A percentile compares a stretch with the other conserved stretches of the same genome.
Evolutionary conservation across 2,113 vertebrate genomes (phyloP).

Genomic region (Pollachius pollachius): DNA sequence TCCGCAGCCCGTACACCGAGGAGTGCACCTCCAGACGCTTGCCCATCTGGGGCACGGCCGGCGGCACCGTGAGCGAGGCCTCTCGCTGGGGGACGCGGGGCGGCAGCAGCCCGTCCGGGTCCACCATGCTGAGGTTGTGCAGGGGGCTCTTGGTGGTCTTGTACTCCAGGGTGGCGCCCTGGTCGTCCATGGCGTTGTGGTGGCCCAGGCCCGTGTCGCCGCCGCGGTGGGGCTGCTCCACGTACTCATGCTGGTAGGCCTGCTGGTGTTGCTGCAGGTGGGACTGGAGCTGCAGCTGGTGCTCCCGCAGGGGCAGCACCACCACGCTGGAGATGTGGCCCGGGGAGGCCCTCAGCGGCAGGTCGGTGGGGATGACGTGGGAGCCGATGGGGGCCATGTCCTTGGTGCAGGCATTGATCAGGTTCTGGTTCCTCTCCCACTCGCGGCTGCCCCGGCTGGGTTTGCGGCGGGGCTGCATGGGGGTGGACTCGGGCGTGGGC

Average conservation of each 20-base stretch:
- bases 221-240: constrained; percentile 89
- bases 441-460: constrained; percentile 90
- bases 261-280: constrained; percentile 86
- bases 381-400: constrained; percentile 88
- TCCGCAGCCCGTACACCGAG: constrained; percentile 87
- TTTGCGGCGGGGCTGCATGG: constrained; percentile 94
- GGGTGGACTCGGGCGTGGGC: constrained; percentile 95
- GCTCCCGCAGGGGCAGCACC: constrained; percentile 83
- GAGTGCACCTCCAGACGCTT: constrained; percentile 92
- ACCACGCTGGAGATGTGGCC: constrained; percentile 96
- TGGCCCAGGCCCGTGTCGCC: constrained; percentile 72
- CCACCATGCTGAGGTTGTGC: constrained; percentile 83
- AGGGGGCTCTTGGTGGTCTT: constrained; percentile 91
- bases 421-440: constrained; percentile 96
- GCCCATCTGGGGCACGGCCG: constrained; percentile 85
- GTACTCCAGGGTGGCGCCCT: constrained; percentile 92
- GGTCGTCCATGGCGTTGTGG: constrained; percentile 82
- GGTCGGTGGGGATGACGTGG: constrained; percentile 88
- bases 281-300: constrained; percentile 82
- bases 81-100: constrained; percentile 95
- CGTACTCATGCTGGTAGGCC: constrained; percentile 93
- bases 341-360: constrained; percentile 90
- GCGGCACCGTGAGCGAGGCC: constrained; percentile 85
- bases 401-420: constrained; percentile 96
- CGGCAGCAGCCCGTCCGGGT: constrained; percentile 82